A percentile compares a stretch with the other conserved stretches of the same genome.
These are phyloP conservation scores for Panagrolaimus sp. DNA, from an alignment of 1,140 invertebrate species.

Conservation along the genomic window DNA sequence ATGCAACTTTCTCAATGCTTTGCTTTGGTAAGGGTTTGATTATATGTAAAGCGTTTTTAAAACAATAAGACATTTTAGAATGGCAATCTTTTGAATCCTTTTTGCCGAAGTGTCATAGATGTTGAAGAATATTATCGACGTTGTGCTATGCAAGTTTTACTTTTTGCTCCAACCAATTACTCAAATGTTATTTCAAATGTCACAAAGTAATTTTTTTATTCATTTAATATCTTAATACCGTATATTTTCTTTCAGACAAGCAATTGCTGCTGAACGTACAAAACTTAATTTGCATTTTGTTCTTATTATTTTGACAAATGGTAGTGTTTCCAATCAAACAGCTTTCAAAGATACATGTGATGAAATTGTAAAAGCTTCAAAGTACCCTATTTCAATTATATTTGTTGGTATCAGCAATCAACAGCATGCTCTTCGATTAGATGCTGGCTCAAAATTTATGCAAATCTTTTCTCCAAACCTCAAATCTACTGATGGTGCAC, in stretches of 20 bases:
- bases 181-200: constrained; percentile 4
- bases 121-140: background rate
- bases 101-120: background rate
- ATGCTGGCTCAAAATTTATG: background rate
- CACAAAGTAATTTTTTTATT: constrained; percentile 1
- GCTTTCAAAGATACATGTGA: background rate
- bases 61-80: too few relatives aligned
- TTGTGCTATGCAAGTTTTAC: background rate
- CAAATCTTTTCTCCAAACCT: background rate
- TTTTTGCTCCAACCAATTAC: background rate
- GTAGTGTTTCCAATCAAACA: background rate
- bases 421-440: background rate
- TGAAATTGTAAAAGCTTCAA: constrained; percentile 3
- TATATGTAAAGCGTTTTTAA: background rate
- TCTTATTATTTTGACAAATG: background rate
- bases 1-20: too few relatives aligned
- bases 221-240: background rate
- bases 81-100: too few relatives aligned
- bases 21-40: too few relatives aligned
- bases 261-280: constrained; percentile 4
- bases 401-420: constrained; percentile 5
- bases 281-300: background rate
- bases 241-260: constrained; percentile 4
- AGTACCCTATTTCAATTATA: background rate
- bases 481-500: background rate